Evolutionary conservation across 2,888 invertebrate genomes (phyloP), one percentile per base, ranked within the genome.

Genomic region (Dastarcus helophoroides): DNA sequence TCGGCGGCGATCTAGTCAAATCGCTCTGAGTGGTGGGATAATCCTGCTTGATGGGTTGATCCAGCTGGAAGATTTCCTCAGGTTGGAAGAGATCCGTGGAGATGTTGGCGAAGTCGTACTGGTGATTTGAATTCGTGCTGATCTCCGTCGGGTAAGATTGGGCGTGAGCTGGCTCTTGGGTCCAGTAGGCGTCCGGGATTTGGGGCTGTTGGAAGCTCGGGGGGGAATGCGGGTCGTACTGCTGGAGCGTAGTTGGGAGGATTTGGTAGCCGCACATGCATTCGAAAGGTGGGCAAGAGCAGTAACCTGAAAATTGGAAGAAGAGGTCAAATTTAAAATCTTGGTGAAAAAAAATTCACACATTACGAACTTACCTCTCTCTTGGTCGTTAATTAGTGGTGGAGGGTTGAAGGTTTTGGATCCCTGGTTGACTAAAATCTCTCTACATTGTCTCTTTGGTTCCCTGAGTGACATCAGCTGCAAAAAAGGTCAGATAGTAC

Each of bases 31-130:
- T 42, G 28, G 63, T 63, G 41, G 70, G 69, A 40, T 71, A 76
- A 46, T 79, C 77, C 1, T 75, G 61, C 43, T 77, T 63, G 21
- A 80, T 66, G 0, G 80, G 80, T 50, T 80, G 79, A 48, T 80
- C 80, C 35, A 80, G 58, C 53, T 80, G 79, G 58, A 81, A 81
- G 39, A 81, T 80, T 56, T 81, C 80, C 50, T 80, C 80, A 0
- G 81, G 79, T 50, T 79, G 79, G 53, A 80, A 80, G 14, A 79
- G 64, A 47, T 81, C 79, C 22, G 72, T 69, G 0, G 71, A 65
- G 25, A 76, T 63, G 1, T 68, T 60, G 1, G 69, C 63, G 31
- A 76, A 73, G 45, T 78, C 77, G 60, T 71, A 73, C 23, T 59
- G 63, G 5, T 65, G 50, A 6, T 61, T 57, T 3, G 56, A 48